Base-by-base conservation (phyloP, 2,113 vertebrate genomes). In the Vidua chalybeata region DNA sequence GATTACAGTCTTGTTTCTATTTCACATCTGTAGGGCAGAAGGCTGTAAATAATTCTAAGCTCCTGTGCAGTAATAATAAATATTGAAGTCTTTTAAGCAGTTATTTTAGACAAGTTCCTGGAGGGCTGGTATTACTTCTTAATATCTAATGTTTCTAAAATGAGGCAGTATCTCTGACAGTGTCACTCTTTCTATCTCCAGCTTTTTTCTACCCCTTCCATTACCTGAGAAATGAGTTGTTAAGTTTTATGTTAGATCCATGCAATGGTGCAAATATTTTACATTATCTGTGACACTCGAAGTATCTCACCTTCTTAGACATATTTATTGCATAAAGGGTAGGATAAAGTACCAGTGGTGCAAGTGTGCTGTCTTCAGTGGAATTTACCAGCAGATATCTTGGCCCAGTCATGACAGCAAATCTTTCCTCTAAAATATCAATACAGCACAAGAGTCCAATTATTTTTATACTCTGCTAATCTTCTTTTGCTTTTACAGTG, bases 391-490 rank as follows among this genome's bases (percentile, higher is more conserved):
- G 64, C 43, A 79, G 72, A 84, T 71, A 87, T 74, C 82, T 87
- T 95, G 91, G n/a, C 55, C 88, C 24, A 89, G 75, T 43, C 66
- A 28, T 83, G 86, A 91, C 79, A 87, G 74, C 39, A 86, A 85
- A 87, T 96, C 64, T 92, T 83, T 81, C 18, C 54, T 91, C 49
- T 75, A 66, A 94, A 95, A 95, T 91, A 75, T 94, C 94, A 95
- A 67, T 93, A 77, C 37, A 68, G 52, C 39, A 52, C 43, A 77
- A 37, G 26, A 61, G 83, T 91, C 75, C 90, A 95, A 93, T 95
- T 97, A 92, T 95, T 96, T 94, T 94, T 94, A 46, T 96, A 95
- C 74, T 62, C 58, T 92, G 33, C 81, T 97, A 97, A 95, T 97
- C 56, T 88, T 78, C 80, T 95, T 93, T 89, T 35, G 41, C 89